Evolutionary conservation across 2,888 invertebrate species (phyloP).

Genomic region (Sinopyrophorus schimmeli): DNA sequence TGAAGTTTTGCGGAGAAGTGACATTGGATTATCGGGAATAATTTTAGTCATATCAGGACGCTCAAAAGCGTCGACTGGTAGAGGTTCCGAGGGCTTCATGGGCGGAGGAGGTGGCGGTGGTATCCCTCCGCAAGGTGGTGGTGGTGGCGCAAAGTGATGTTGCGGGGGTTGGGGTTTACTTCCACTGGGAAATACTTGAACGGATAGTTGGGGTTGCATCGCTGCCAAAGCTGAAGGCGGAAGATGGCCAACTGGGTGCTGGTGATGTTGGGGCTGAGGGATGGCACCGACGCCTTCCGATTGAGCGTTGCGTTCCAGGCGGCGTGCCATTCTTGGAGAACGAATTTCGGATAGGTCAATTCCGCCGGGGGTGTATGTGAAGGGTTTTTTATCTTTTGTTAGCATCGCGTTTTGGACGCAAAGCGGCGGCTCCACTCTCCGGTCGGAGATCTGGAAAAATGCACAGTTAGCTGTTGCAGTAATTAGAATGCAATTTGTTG

Average conservation of each 20-base stretch:
- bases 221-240: slow-evolving; percentile 67
- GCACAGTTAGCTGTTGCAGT: too few species aligned
- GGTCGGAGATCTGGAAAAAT: slow-evolving; percentile 26
- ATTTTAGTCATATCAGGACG: slow-evolving; percentile 70
- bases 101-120: slow-evolving; percentile 58
- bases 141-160: slow-evolving; percentile 43
- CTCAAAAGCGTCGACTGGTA: slow-evolving; percentile 57
- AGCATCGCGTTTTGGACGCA: slow-evolving; percentile 93
- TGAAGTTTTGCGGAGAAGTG: slow-evolving; percentile 68
- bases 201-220: slow-evolving; percentile 66
- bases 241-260: slow-evolving; percentile 55
- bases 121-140: slow-evolving; percentile 56
- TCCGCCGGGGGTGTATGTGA: slow-evolving; percentile 95
- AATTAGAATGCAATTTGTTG: too few species aligned
- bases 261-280: slow-evolving; percentile 52
- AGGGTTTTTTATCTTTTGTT: slow-evolving; percentile 95
- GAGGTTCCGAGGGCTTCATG: slow-evolving; percentile 61
- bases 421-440: slow-evolving; percentile 73
- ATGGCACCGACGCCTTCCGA: slow-evolving; percentile 67
- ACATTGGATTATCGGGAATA: slow-evolving; percentile 74
- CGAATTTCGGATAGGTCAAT: slow-evolving; percentile 87
- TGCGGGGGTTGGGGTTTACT: slow-evolving; percentile 35
- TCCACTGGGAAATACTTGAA: slow-evolving; percentile 64
- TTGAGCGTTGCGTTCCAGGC: slow-evolving; percentile 73
- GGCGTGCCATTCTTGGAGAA: slow-evolving; percentile 86